Percentiles rank a stretch among this genome's conserved stretches.
phyloP scores from a whole-genome alignment of 1,140 invertebrate species.

The Drosophila simulans region DNA sequence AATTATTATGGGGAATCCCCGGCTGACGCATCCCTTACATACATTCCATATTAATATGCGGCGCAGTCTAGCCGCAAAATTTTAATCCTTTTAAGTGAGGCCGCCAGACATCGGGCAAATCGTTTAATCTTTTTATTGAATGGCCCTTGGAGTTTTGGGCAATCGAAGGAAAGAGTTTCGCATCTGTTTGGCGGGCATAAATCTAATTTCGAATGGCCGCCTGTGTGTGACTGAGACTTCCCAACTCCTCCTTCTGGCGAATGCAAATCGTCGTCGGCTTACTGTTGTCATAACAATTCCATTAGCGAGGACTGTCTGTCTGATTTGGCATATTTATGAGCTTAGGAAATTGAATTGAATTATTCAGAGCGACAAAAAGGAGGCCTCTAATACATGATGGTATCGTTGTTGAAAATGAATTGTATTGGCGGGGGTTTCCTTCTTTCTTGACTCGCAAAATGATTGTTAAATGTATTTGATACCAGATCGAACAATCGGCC shows the following conservation, averaged over 20 bases:
- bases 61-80: constrained; percentile 64
- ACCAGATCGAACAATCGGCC: constrained; percentile 29
- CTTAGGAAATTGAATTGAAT: constrained; percentile 73
- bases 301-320: constrained; percentile 60
- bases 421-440: constrained; percentile 42
- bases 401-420: constrained; percentile 16
- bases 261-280: constrained; percentile 47
- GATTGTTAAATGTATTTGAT: constrained; percentile 25
- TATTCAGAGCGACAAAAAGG: constrained; percentile 42
- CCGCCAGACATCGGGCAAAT: constrained; percentile 33
- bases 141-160: constrained; percentile 48
- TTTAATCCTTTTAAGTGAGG: constrained; percentile 78
- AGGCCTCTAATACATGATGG: constrained; percentile 28
- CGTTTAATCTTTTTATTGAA: constrained; percentile 76
- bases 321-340: constrained; percentile 63
- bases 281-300: constrained; percentile 75
- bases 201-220: constrained; percentile 62
- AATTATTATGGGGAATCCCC: constrained; percentile 38
- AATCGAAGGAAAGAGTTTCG: constrained; percentile 44
- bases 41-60: constrained; percentile 57
- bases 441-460: constrained; percentile 15
- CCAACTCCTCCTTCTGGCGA: constrained; percentile 7
- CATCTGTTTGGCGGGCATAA: constrained; percentile 66
- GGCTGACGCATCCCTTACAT: constrained; percentile 2
- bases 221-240: constrained; percentile 18